A percentile compares a stretch with the other conserved stretches of the same genome.
These are phyloP conservation scores for Neofelis nebulosa DNA, from an alignment of 2,113 vertebrate genomes.

Conservation along the genomic window DNA sequence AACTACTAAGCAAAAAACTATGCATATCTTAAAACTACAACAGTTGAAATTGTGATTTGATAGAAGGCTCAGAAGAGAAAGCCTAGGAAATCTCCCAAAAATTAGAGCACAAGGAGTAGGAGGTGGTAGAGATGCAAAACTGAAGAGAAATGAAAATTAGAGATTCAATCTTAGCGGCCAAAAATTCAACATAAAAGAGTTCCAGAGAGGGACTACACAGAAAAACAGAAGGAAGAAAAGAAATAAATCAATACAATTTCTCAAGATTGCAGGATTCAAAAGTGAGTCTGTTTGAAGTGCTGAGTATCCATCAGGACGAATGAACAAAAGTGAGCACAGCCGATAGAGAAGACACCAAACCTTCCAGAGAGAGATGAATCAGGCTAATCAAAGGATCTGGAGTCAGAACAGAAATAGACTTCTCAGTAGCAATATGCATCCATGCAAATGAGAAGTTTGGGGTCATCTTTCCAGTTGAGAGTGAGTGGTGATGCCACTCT, in stretches of 20 bases:
- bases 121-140: background rate
- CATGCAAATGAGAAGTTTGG: background rate
- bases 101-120: background rate
- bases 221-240: background rate
- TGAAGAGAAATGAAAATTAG: background rate
- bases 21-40: background rate
- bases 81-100: background rate
- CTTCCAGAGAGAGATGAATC: background rate
- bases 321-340: background rate
- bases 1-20: background rate
- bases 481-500: background rate
- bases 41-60: background rate
- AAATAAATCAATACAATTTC: conserved; percentile 10
- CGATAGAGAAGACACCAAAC: background rate
- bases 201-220: background rate
- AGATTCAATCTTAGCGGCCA: background rate
- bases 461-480: background rate
- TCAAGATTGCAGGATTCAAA: background rate
- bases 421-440: background rate
- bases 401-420: background rate
- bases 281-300: background rate
- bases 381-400: background rate
- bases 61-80: background rate
- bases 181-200: background rate
- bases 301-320: background rate